These are phyloP conservation scores for Microcebus murinus DNA, from an alignment of 2,113 vertebrate genomes.

Conservation along the genomic window DNA sequence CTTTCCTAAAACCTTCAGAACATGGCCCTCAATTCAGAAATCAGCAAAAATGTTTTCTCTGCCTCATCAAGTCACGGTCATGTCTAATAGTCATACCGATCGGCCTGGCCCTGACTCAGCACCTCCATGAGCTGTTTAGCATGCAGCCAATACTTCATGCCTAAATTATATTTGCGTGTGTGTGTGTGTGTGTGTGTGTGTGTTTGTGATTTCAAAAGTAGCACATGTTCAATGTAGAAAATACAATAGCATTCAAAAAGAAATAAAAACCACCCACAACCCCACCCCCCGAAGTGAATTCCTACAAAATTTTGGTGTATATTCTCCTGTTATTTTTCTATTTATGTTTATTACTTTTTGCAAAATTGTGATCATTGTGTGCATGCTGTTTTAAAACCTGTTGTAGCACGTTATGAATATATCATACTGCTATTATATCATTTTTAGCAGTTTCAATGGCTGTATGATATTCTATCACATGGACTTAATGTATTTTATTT, in stretches of 20 bases:
- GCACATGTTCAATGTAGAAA: background rate
- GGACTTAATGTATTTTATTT: background rate
- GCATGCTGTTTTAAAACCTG: background rate
- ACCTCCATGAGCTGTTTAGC: background rate
- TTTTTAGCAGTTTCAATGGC: background rate
- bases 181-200: background rate
- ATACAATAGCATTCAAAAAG: background rate
- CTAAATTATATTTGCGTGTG: background rate
- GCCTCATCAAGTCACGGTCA: background rate
- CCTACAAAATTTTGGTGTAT: background rate
- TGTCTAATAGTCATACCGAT: background rate
- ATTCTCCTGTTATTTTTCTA: background rate
- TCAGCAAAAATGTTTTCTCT: background rate
- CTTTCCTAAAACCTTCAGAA: background rate
- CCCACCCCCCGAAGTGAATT: background rate
- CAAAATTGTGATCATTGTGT: background rate
- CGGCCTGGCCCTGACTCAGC: background rate
- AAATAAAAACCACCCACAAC: background rate
- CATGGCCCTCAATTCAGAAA: background rate
- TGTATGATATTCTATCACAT: background rate
- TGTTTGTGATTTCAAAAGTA: background rate
- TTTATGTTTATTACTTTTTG: background rate
- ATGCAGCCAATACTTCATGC: background rate
- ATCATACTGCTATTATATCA: background rate
- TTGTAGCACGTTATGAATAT: background rate